Evolutionary conservation across 2,113 vertebrate genomes (phyloP).

Genomic region (Mus musculus): GRCm39 chr2:163638501-163639000

Average conservation of each 20-base stretch:
- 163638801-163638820: neutral
- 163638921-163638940: neutral
- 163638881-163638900: neutral
- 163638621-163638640: neutral
- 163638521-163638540: neutral
- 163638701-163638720: neutral
- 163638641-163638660: neutral
- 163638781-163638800: neutral
- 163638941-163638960: neutral
- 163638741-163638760: neutral
- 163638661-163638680: neutral
- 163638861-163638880: neutral
- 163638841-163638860: neutral
- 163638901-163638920: accelerated
- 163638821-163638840: neutral
- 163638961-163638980: neutral
- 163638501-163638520: too few relatives aligned
- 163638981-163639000: neutral
- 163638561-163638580: neutral
- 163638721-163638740: neutral
- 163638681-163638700: neutral
- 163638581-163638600: neutral
- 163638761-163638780: neutral
- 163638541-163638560: neutral
- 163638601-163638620: neutral